Evolutionary conservation across 2,113 vertebrate genomes (phyloP).

Genomic region (Daubentonia madagascariensis): DNA sequence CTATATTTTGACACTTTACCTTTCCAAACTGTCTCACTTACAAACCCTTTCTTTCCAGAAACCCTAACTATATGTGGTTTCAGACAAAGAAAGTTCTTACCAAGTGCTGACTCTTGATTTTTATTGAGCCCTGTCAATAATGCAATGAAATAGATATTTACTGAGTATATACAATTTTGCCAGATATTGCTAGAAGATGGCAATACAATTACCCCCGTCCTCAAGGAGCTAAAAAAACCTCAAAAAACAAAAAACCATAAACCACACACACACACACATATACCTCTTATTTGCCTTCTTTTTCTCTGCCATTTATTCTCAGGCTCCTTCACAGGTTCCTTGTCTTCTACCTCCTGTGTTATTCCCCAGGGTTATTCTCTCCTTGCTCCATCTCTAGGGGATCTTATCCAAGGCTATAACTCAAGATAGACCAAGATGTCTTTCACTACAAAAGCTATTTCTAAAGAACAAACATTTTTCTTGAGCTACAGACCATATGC

Average conservation of each 20-base stretch:
- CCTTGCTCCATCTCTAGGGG: neutral
- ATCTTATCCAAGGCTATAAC: neutral
- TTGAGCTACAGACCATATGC: neutral
- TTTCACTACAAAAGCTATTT: neutral
- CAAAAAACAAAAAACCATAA: neutral
- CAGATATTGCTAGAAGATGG: neutral
- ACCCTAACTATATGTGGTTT: neutral
- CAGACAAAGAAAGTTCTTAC: neutral
- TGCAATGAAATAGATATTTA: neutral
- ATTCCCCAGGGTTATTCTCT: neutral
- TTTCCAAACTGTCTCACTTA: neutral
- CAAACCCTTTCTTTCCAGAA: neutral
- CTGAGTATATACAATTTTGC: neutral
- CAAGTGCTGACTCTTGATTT: neutral
- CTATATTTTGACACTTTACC: neutral
- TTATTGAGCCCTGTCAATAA: neutral
- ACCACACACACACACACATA: neutral
- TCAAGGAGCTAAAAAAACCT: neutral
- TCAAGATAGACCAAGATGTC: neutral
- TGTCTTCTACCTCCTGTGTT: neutral
- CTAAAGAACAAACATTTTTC: neutral
- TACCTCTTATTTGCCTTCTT: neutral
- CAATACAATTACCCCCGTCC: neutral
- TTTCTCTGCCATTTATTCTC: neutral
- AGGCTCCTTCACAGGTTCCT: neutral